Percentiles rank a stretch among this genome's conserved stretches.
Conservation (phyloP, 2,113 vertebrate species). For the Varanus salvator region DNA sequence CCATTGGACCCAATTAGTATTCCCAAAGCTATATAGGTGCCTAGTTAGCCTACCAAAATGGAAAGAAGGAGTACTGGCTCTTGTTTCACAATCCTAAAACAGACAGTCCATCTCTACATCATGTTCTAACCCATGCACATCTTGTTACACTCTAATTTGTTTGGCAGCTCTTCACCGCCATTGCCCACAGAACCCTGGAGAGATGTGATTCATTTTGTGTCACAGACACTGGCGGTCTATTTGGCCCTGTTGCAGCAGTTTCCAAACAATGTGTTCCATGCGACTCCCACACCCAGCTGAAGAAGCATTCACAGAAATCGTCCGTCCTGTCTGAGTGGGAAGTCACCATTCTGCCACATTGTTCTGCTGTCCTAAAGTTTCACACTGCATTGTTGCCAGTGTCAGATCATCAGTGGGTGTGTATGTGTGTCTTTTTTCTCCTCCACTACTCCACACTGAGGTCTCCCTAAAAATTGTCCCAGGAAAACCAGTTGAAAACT, state of each 20-base stretch:
- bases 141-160: constrained; percentile 30
- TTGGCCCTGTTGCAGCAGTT: neutral
- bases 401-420: neutral
- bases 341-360: constrained; percentile 11
- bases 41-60: neutral
- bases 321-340: rapidly evolving
- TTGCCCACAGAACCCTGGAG: constrained; percentile 35
- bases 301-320: neutral
- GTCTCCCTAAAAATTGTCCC: neutral
- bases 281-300: constrained; percentile 15
- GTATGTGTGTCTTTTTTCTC: neutral
- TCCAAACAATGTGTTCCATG: constrained; percentile 15
- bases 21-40: neutral
- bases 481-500: neutral
- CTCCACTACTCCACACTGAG: neutral
- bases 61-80: neutral
- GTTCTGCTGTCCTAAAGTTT: constrained; percentile 23
- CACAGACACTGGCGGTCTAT: constrained; percentile 38
- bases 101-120: neutral
- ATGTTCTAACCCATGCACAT: constrained; percentile 8
- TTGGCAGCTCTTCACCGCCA: neutral
- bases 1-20: neutral
- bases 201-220: constrained; percentile 47
- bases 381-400: neutral
- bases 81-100: neutral